Percentiles rank a stretch among this genome's conserved stretches.
These are phyloP conservation scores for Dioctria linearis DNA, from an alignment of 2,888 invertebrate species.

Conservation along the genomic window DNA sequence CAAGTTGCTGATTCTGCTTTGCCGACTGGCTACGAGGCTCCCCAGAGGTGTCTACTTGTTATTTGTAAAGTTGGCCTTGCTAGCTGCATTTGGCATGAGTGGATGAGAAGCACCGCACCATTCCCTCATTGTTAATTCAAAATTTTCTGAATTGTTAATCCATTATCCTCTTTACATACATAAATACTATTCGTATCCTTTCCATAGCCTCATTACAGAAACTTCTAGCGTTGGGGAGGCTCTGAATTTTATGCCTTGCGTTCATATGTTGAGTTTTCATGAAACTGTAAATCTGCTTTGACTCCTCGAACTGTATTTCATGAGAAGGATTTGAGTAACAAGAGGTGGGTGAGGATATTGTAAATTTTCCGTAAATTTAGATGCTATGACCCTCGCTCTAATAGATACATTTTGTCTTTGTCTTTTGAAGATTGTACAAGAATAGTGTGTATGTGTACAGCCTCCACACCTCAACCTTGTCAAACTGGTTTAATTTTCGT, in stretches of 20 bases:
- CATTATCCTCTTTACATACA: slow-evolving; percentile 54
- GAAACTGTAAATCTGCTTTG: slow-evolving; percentile 40
- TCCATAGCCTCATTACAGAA: slow-evolving; percentile 30
- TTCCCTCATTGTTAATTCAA: slow-evolving; percentile 43
- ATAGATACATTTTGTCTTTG: slow-evolving; percentile 17
- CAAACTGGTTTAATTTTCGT: slow-evolving; percentile 26
- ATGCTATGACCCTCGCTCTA: slow-evolving; percentile 22
- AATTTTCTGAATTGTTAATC: slow-evolving; percentile 54
- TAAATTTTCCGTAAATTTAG: slow-evolving; percentile 27
- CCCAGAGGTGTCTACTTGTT: slow-evolving; percentile 19
- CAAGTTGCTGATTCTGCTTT: slow-evolving; percentile 9
- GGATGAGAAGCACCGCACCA: slow-evolving; percentile 7
- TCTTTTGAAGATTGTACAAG: slow-evolving; percentile 31
- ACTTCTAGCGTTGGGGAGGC: slow-evolving; percentile 26
- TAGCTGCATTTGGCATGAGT: background rate
- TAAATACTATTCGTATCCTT: slow-evolving; percentile 43
- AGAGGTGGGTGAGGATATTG: slow-evolving; percentile 37
- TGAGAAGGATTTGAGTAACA: slow-evolving; percentile 34
- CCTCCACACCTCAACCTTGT: slow-evolving; percentile 31
- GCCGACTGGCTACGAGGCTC: slow-evolving; percentile 2
- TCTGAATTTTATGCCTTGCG: background rate
- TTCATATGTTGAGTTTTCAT: slow-evolving; percentile 46
- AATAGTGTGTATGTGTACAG: background rate
- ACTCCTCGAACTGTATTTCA: slow-evolving; percentile 29
- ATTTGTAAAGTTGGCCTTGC: slow-evolving; percentile 32